Evolutionary conservation across 2,113 vertebrate species (phyloP).

Genomic region (Periophthalmus modestus): DNA sequence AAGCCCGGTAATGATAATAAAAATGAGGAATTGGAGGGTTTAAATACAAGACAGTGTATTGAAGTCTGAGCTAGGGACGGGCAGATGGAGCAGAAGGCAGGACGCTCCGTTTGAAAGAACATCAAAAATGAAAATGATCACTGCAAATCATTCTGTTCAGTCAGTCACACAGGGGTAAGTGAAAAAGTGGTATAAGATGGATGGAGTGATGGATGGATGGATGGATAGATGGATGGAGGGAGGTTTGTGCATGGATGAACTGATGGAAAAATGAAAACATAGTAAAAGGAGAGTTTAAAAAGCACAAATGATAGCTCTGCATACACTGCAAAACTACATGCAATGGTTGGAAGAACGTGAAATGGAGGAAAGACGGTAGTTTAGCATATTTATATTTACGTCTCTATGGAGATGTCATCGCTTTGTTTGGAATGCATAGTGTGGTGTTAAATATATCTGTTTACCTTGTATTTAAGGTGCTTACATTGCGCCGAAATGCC

Average conservation of each 20-base stretch:
- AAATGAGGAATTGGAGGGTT: slow-evolving; percentile 39
- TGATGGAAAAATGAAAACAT: slow-evolving; percentile 34
- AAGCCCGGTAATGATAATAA: slow-evolving; percentile 13
- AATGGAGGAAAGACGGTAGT: slow-evolving; percentile 10
- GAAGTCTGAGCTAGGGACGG: slow-evolving; percentile 26
- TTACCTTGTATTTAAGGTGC: too few species aligned
- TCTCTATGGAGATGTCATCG: too few species aligned
- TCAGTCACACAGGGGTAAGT: slow-evolving; percentile 36
- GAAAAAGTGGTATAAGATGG: slow-evolving; percentile 47
- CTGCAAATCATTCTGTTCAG: slow-evolving; percentile 32
- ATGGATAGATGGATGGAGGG: too few species aligned
- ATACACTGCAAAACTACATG: slow-evolving; percentile 16
- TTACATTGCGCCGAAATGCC: too few species aligned
- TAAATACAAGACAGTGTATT: slow-evolving; percentile 13
- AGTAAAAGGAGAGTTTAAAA: slow-evolving; percentile 27
- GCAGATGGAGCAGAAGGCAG: slow-evolving; percentile 18
- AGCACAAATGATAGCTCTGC: slow-evolving; percentile 34
- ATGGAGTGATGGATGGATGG: slow-evolving; percentile 2
- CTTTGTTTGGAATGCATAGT: too few species aligned
- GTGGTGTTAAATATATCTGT: too few species aligned
- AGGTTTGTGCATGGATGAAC: slow-evolving; percentile 34
- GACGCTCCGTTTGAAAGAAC: slow-evolving; percentile 20
- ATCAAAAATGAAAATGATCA: slow-evolving; percentile 50
- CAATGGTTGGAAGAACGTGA: slow-evolving; percentile 20
- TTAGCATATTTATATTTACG: neutral